phyloP scores from a whole-genome alignment of 2,797 vertebrate genomes.

The Sorex maritimensis region DNA sequence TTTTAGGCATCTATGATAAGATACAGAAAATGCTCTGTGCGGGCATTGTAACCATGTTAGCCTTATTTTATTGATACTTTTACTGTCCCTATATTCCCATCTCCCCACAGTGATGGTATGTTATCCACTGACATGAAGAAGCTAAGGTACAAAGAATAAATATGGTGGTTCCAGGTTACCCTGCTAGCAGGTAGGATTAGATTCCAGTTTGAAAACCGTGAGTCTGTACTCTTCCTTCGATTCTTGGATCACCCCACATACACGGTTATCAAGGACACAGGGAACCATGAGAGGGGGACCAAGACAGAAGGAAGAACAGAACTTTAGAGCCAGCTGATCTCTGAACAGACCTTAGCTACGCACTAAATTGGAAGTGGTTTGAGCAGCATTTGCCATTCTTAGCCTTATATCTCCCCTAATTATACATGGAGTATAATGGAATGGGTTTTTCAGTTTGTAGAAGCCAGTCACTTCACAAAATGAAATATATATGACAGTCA shows the following conservation, averaged over 20 bases:
- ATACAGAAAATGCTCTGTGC: neutral
- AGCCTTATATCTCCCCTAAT: neutral
- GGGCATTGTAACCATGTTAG: neutral
- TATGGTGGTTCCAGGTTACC: neutral
- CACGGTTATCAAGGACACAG: neutral
- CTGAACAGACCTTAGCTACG: neutral
- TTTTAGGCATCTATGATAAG: neutral
- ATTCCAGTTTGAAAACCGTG: neutral
- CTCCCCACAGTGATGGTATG: neutral
- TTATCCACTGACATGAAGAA: neutral
- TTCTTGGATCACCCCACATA: neutral
- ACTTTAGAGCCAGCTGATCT: neutral
- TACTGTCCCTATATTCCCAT: too few species aligned
- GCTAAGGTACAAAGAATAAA: neutral
- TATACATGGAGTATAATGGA: neutral
- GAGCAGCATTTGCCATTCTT: neutral
- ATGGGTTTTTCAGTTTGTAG: neutral
- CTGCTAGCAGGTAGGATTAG: neutral
- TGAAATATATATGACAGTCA: neutral
- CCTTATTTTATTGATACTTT: neutral
- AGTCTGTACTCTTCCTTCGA: neutral
- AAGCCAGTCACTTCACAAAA: slow-evolving; percentile 6
- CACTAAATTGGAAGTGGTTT: neutral
- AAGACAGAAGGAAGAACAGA: neutral
- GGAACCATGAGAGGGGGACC: neutral